A percentile compares a stretch with the other conserved stretches of the same genome.
Evolutionary conservation across 2,888 invertebrate genomes (phyloP).

Genomic region (Osmoderma eremita): DNA sequence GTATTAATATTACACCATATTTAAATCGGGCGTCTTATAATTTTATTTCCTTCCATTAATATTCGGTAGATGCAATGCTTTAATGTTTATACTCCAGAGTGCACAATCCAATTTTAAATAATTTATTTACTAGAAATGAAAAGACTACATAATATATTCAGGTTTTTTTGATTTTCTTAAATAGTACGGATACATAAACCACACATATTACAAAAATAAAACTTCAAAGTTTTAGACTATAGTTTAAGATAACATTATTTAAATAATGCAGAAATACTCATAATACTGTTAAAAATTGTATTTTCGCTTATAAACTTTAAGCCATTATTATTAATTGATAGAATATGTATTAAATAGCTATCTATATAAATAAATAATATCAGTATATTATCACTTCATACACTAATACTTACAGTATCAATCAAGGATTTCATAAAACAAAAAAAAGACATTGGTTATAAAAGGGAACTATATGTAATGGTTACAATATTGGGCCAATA

Average conservation of each 20-base stretch:
- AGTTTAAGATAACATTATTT: background rate
- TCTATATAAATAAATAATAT: conserved; percentile 28
- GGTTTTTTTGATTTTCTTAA: background rate
- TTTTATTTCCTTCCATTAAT: no score
- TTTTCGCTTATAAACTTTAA: background rate
- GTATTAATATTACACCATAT: no score
- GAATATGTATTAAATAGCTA: conserved; percentile 1
- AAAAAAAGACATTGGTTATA: no score
- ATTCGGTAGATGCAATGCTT: no score
- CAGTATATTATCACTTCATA: conserved; percentile 14
- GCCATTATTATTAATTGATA: background rate
- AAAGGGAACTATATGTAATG: no score
- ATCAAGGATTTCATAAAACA: no score
- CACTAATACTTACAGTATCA: conserved; percentile 24
- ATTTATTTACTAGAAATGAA: no score
- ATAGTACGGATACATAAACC: background rate
- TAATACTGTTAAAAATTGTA: conserved; percentile 3
- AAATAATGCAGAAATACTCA: background rate
- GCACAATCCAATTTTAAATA: no score
- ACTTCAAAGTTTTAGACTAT: background rate
- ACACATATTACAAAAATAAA: background rate
- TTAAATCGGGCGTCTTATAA: no score
- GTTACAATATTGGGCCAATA: background rate
- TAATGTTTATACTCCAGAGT: no score
- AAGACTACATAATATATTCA: no score